Evolutionary conservation across 2,113 vertebrate genomes (phyloP), one percentile per base, ranked within the genome.

Genomic region (Anhinga rufa): DNA sequence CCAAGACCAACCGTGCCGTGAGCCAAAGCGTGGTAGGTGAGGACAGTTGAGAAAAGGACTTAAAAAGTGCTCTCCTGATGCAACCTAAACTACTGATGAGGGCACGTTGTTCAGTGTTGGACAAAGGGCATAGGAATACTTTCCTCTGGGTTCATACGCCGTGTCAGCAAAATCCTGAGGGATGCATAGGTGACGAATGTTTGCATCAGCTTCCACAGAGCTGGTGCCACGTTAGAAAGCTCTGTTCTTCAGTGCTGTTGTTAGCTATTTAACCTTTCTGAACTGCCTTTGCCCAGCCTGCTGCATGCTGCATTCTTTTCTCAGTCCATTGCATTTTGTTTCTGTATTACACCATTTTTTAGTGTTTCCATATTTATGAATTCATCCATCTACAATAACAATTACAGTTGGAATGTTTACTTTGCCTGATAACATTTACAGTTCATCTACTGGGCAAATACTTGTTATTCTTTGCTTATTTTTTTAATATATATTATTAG

Each of bases 401-500:
- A 97, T 97, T 96, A 94, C 80, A 97, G 87, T 82, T 95, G 92
- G 95, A 98, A 97, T 97, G 93, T 97, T 98, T 97, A 96, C 90
- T 97, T 97, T 97, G 88, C 90, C 93, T 95, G 97, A 97, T 97
- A 97, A 94, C 89, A 97, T 97, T 97, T 97, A 93, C 93, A 95
- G 94, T 97, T 97, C 88, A 97, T 97, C 94, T 96, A 78, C 82
- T 95, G 95, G 96, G 86, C 96, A 97, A 96, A 91, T 94, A 88
- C 91, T 97, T 98, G 88, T 96, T 97, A 95, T 96, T 97, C 83
- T 96, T 96, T 95, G 92, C 77, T 96, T 94, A 82, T 95, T 97
- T 97, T 96, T 95, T 65, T 5, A 36, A 97, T 90, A 86, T 58
- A 75, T 90, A 64, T 90, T 93, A 94, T 96, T 95, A 97, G 94